Base-by-base conservation (phyloP, 2,888 invertebrate species). In the Hybos culiciformis region DNA sequence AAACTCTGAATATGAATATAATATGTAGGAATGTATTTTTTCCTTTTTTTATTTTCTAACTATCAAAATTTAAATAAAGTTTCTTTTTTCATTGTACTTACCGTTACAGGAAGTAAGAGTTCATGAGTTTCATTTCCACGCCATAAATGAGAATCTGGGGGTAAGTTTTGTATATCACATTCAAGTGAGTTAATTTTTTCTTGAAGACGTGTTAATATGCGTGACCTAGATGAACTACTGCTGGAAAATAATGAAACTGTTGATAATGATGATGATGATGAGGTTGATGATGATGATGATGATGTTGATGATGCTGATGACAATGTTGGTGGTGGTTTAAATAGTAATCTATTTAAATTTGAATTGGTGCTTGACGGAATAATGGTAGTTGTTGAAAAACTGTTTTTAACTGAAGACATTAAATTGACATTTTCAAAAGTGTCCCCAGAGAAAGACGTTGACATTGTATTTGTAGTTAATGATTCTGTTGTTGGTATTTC, bases 101-200 rank as follows among this genome's bases (percentile, higher is more conserved):
- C 80, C 70, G 71, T 74, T 58, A 75, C 70, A 19, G 80, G 78
- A 43, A 80, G 66, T 54, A 74, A 71, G 52, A 80, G 68, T 59
- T 80, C 79, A 56, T 78, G 80, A 14, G 80, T 80, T 60, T 80
- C 78, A 57, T 80, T 80, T 54, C 78, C 78, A 37, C 78, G 73
- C 80, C 80, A 80, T 50, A 79, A 66, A 48, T 75, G 72, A 37
- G 78, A 77, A 56, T 77, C 77, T 48, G 70, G 69, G 39, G 78
- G 77, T 55, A 78, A 64, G 54, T 73, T 71, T 50, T 77, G 75
- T 53, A 79, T 69, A 61, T 79, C 78, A 54, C 79, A 79, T 59
- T 77, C 76, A 52, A 78, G 63, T 38, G 74, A 71, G 58, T 72
- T 75, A 54, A 77, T 68, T 59, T 75, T 74, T 66, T 77, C 78